Evolutionary conservation across 2,113 vertebrate species (phyloP), one percentile per base, ranked within the genome.

Genomic region (Chlamydotis undulata): DNA sequence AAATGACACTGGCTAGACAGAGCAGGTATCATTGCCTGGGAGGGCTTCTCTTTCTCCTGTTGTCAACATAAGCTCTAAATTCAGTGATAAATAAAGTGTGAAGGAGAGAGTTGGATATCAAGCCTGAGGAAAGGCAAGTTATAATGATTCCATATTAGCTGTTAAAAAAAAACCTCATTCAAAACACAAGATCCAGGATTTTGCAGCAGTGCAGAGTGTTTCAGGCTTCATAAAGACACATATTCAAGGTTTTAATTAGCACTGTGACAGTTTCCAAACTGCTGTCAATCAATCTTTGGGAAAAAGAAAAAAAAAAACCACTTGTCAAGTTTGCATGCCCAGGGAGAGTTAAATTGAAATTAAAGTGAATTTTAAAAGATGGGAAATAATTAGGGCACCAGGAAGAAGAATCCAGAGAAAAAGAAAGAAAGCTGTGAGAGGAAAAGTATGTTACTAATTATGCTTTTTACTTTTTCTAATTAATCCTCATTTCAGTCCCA

Each of bases 281-380:
- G 35, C 94, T 95, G 96, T 93, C 95, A 96, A 92, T 96, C 96
- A 96, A 92, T 93, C 94, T 75, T 81, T 22, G 14, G 64, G 6
- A 52, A 37, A 64, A n/a, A n/a, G 22, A 60, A 59, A 14, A 41
- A 12, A n/a, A 60, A 60, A 14, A 43, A 43, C 14, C 12, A 53
- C 71, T 81, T 86, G 84, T 91, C 93, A 95, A 96, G 89, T 94
- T 89, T 82, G 79, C 68, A 84, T 90, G 76, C 83, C 96, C 57
- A 92, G 68, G 64, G 96, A 97, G 92, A 95, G 35, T 75, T 92
- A 93, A 95, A 96, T 52, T 96, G 80, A 96, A 96, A 97, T 95
- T 90, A 96, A 90, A 93, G 90, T 92, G 95, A 92, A 97, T 95
- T 96, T 96, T 94, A 94, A 93, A 96, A 94, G 39, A 89, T 55